Evolutionary conservation across 92 coral and sea anemone genomes (phyloP).

Genomic region (Blastomussa wellsi): DNA sequence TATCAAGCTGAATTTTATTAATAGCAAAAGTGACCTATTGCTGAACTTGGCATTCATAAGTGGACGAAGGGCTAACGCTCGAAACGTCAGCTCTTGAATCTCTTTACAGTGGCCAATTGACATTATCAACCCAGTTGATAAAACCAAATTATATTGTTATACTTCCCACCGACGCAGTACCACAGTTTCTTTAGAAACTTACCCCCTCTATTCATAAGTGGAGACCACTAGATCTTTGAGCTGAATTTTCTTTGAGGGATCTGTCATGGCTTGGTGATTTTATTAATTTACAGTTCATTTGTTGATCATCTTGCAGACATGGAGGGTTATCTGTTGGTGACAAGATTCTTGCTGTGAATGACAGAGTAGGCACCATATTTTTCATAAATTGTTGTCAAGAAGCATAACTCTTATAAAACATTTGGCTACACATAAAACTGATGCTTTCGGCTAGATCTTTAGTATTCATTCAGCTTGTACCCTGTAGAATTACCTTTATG

Average conservation of each 20-base stretch:
- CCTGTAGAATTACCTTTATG: too few relatives aligned
- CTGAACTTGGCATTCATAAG: not conserved
- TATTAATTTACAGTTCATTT: not conserved
- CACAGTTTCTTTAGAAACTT: too few relatives aligned
- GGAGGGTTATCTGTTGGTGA: slow-evolving; percentile 87
- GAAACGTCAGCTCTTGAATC: too few relatives aligned
- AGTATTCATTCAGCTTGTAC: too few relatives aligned
- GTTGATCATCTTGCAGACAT: slow-evolving; percentile 41
- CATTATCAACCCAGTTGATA: too few relatives aligned
- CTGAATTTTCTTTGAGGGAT: not conserved
- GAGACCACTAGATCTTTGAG: not conserved
- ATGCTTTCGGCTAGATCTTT: too few relatives aligned
- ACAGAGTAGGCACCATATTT: slow-evolving; percentile 59
- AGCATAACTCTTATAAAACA: not conserved
- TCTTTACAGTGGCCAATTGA: too few relatives aligned
- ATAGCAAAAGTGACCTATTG: not conserved
- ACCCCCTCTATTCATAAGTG: too few relatives aligned
- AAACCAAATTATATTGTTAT: too few relatives aligned
- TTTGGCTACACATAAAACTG: not conserved
- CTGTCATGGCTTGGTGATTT: not conserved
- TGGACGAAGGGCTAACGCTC: too few relatives aligned
- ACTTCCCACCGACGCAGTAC: not conserved
- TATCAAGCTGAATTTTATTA: too few relatives aligned
- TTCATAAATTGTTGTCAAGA: not conserved
- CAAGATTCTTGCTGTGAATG: slow-evolving; percentile 89